Percentiles rank a stretch among this genome's conserved stretches.
These are phyloP conservation scores for Danio albolineatus DNA, from an alignment of 2,797 vertebrate species.

Conservation along the genomic window DNA sequence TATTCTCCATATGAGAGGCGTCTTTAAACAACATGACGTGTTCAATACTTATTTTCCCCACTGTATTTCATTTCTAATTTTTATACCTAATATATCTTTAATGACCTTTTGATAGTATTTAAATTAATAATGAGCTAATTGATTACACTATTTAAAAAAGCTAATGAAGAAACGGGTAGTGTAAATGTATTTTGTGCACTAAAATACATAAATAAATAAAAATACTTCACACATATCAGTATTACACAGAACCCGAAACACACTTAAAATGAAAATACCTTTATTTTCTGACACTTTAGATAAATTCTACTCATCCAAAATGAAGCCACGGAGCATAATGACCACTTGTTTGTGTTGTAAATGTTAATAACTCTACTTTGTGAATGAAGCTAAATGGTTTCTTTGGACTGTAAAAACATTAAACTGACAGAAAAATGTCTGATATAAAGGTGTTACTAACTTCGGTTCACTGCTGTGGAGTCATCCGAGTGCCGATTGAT, in stretches of 20 bases:
- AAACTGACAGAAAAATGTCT: conserved; percentile 40
- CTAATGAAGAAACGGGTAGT: background rate
- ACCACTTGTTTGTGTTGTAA: conserved; percentile 13
- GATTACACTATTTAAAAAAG: background rate
- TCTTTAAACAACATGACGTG: too few species aligned
- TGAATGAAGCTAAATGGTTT: conserved; percentile 30
- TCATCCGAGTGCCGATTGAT: background rate
- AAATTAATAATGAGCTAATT: too few species aligned
- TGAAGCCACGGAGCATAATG: conserved; percentile 17
- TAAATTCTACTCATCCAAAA: conserved; percentile 24
- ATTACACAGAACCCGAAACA: background rate
- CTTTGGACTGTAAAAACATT: conserved; percentile 54
- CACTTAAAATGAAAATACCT: conserved; percentile 6
- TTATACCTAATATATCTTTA: too few species aligned
- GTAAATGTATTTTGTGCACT: background rate
- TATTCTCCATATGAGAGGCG: too few species aligned
- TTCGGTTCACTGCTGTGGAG: background rate
- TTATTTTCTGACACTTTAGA: conserved; percentile 24
- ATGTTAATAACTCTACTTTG: conserved; percentile 48
- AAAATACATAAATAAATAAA: background rate
- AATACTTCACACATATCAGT: background rate
- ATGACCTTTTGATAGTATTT: too few species aligned
- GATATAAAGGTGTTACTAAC: conserved; percentile 16
- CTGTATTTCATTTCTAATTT: too few species aligned
- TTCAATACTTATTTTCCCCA: too few species aligned